These are phyloP conservation scores for Ceratitis capitata DNA, from an alignment of 1,140 invertebrate genomes.

Conservation along the genomic window DNA sequence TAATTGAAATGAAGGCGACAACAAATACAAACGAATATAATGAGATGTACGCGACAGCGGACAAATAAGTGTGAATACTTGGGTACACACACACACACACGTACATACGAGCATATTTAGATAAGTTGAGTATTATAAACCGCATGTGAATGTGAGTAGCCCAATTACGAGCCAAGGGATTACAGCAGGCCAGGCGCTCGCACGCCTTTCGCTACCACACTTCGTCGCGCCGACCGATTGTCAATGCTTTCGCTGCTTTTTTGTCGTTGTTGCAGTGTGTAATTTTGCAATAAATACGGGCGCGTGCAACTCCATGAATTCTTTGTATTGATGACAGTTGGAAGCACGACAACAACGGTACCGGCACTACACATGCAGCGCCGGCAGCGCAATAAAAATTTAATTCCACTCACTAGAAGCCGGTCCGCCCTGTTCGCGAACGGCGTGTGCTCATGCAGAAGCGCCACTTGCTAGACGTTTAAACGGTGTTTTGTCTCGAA, in stretches of 20 bases:
- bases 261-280: neutral
- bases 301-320: neutral
- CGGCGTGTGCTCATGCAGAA: neutral
- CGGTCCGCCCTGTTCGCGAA: neutral
- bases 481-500: neutral
- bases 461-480: neutral
- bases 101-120: neutral
- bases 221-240: neutral
- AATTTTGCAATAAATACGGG: slow-evolving; percentile 29
- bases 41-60: neutral
- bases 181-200: neutral
- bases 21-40: neutral
- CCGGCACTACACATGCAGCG: neutral
- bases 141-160: neutral
- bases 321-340: neutral
- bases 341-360: neutral
- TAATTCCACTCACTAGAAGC: neutral
- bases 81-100: neutral
- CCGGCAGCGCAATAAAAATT: neutral
- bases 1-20: neutral
- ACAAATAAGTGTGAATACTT: neutral
- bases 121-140: neutral
- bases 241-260: neutral
- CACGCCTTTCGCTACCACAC: neutral
- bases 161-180: neutral